Percentiles rank a stretch among this genome's conserved stretches.
Conservation (phyloP, 2,797 vertebrate species). For the Chrosomus eos region DNA sequence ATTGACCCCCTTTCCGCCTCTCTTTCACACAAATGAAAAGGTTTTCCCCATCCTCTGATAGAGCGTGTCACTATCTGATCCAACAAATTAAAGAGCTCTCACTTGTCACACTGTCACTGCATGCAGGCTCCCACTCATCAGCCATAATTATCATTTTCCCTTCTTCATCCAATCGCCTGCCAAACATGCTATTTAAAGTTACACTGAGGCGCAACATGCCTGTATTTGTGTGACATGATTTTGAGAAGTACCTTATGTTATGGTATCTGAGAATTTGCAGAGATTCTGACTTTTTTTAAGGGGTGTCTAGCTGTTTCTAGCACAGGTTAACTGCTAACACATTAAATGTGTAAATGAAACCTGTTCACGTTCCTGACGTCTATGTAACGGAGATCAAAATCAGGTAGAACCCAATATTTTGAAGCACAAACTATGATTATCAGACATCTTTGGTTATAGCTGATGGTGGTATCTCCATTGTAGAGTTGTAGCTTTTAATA, state of each 20-base stretch:
- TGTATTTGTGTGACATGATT: constrained; percentile 54
- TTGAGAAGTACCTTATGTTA: constrained; percentile 39
- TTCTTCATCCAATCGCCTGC: constrained; percentile 64
- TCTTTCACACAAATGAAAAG: constrained; percentile 83
- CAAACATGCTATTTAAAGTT: constrained; percentile 72
- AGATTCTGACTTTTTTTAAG: constrained; percentile 15
- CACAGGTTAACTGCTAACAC: constrained; percentile 36
- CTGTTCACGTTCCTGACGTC: constrained; percentile 13
- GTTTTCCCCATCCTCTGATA: constrained; percentile 77
- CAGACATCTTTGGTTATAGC: neutral
- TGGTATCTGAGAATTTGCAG: constrained; percentile 14
- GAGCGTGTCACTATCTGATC: constrained; percentile 83
- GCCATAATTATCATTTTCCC: constrained; percentile 81
- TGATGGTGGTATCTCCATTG: neutral
- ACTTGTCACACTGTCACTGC: constrained; percentile 82
- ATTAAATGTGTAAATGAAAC: constrained; percentile 31
- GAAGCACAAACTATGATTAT: neutral
- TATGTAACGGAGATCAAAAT: neutral
- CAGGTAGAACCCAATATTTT: constrained; percentile 20
- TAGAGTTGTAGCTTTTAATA: neutral
- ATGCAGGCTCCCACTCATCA: constrained; percentile 74
- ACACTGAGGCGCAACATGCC: constrained; percentile 19
- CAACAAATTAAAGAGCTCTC: constrained; percentile 85
- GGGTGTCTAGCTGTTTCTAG: constrained; percentile 20
- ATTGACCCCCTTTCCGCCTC: constrained; percentile 81